Conservation (phyloP, 1,140 invertebrate species). For the Sesamia nonagrioides region DNA sequence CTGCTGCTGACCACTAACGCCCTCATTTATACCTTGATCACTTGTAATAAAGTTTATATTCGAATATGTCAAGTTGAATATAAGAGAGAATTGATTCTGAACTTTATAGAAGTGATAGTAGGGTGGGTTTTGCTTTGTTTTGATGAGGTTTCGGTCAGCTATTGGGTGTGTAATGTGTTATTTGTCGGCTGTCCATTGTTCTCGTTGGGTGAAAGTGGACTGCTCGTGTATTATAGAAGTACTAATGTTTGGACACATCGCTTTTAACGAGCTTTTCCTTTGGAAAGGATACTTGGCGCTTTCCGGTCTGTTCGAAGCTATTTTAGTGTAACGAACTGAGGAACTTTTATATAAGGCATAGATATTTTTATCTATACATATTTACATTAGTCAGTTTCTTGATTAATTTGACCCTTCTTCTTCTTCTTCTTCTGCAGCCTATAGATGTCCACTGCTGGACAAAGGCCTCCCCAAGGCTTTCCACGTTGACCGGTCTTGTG, state of each 20-base stretch:
- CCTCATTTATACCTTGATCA: slow-evolving; percentile 28
- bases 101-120: slow-evolving; percentile 1
- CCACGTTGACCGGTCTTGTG: too few relatives aligned
- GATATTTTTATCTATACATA: background rate
- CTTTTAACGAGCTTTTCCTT: slow-evolving; percentile 33
- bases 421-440: too few relatives aligned
- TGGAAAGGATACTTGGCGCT: background rate
- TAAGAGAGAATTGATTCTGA: background rate
- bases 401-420: background rate
- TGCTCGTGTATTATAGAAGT: slow-evolving; percentile 20
- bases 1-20: slow-evolving; percentile 6
- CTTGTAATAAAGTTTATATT: slow-evolving; percentile 43
- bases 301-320: background rate
- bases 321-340: background rate
- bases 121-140: slow-evolving; percentile 34
- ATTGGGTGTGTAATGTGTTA: slow-evolving; percentile 40
- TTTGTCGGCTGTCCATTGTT: slow-evolving; percentile 45
- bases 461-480: too few relatives aligned
- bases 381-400: background rate
- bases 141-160: slow-evolving; percentile 34
- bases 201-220: background rate
- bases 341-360: background rate
- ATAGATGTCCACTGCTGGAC: too few relatives aligned
- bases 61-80: background rate
- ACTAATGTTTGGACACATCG: slow-evolving; percentile 34